Evolutionary conservation across 1,140 invertebrate genomes (phyloP).

Genomic region (Lucilia sericata): DNA sequence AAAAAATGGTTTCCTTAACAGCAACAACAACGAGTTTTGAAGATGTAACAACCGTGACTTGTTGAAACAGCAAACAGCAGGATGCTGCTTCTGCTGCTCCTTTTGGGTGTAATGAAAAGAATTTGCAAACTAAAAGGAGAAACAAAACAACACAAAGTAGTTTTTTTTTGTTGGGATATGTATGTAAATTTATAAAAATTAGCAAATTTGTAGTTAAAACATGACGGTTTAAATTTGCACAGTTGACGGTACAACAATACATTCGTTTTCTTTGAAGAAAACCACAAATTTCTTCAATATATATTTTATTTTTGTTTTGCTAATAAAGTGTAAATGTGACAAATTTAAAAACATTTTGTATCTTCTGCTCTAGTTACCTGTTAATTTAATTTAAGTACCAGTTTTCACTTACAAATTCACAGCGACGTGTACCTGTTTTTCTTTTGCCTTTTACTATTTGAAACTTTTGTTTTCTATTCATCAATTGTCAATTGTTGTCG

Average conservation of each 20-base stretch:
- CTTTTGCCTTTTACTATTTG: neutral
- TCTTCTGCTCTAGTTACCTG: neutral
- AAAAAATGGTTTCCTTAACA: neutral
- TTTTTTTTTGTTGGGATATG: neutral
- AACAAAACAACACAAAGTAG: neutral
- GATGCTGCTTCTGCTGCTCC: neutral
- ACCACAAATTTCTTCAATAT: neutral
- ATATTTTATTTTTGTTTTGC: neutral
- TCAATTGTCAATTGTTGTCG: neutral
- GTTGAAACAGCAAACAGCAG: slow-evolving; percentile 18
- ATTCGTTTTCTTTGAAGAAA: neutral
- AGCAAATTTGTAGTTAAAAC: neutral
- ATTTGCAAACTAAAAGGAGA: neutral
- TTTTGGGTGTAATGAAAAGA: neutral
- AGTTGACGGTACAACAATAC: neutral
- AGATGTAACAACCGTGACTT: slow-evolving; percentile 15
- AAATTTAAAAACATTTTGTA: neutral
- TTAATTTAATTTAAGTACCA: neutral
- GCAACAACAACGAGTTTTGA: neutral
- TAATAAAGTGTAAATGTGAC: slow-evolving; percentile 20
- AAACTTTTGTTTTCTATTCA: slow-evolving; percentile 8
- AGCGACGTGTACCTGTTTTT: neutral
- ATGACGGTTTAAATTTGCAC: neutral
- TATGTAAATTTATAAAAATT: neutral
- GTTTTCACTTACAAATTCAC: neutral